Evolutionary conservation across 2,888 invertebrate genomes (phyloP).

Genomic region (Nudaria mundana): DNA sequence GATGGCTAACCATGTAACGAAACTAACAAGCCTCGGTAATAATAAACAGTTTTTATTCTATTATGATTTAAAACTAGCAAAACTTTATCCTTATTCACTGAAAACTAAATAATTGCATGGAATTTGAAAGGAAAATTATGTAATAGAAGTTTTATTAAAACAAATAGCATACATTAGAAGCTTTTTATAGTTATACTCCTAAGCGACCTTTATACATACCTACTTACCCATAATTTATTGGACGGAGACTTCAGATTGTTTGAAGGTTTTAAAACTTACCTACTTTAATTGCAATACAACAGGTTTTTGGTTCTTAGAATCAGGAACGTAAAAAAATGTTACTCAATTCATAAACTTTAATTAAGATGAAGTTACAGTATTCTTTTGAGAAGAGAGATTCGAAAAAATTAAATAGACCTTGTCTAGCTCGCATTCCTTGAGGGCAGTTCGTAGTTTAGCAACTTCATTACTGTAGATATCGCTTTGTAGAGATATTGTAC

Average conservation of each 20-base stretch:
- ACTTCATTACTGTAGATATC: slow-evolving; percentile 40
- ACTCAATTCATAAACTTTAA: too few relatives aligned
- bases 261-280: too few relatives aligned
- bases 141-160: not conserved
- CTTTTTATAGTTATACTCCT: too few relatives aligned
- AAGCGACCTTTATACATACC: too few relatives aligned
- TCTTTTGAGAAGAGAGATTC: slow-evolving; percentile 12
- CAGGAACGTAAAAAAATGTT: too few relatives aligned
- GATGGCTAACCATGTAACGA: slow-evolving; percentile 38
- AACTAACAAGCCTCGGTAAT: slow-evolving; percentile 29
- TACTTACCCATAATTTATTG: too few relatives aligned
- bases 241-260: too few relatives aligned
- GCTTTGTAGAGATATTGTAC: slow-evolving; percentile 43
- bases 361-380: too few relatives aligned
- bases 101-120: slow-evolving; percentile 1
- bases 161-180: too few relatives aligned
- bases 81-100: slow-evolving; percentile 18
- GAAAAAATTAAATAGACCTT: slow-evolving; percentile 45
- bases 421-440: slow-evolving; percentile 46
- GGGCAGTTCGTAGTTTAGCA: slow-evolving; percentile 39
- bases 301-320: too few relatives aligned
- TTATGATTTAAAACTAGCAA: slow-evolving; percentile 40
- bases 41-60: slow-evolving; percentile 37
- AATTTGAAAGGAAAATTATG: not conserved
- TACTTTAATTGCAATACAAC: too few relatives aligned